Base-by-base conservation (phyloP, 2,888 invertebrate species). In the Bedellia somnulentella region DNA sequence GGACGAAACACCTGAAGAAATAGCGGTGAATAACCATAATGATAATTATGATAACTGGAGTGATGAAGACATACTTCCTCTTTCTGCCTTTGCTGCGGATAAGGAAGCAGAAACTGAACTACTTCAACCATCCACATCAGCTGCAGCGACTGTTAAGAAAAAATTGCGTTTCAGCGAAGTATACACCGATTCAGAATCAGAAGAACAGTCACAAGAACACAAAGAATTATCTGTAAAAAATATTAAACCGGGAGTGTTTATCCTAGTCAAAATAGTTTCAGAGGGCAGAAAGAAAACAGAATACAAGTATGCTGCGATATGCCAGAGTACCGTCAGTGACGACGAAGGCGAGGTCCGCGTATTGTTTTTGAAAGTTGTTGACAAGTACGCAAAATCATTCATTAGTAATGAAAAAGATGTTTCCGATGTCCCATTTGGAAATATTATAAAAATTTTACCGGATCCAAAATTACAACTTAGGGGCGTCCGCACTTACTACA, bases 401-500 rank as follows among this genome's bases (percentile, higher is more conserved):
- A 21, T 21, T 22, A 27, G 16, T 11, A 27, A 27, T 11, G 16
- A 27, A 5, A 9, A 27, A 16, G 27, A 15, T 11, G 16, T 27
- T 27, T 27, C 27, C 17, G 27, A 27, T 27, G 16, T 27, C 27
- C 27, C 27, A 16, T 27, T 27, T 16, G 27, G 15, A 27, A 27
- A 27, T 27, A 27, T 27, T 16, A 2, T 27, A 3, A 27, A 11
- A 27, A 27, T 27, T 27, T 27, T 27, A 27, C 27, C 27, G 27
- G 16, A 27, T 11, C 27, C 27, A 14, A 27, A 10, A 16, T 17
- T 27, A 3, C 8, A 15, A 27, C 15, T 6, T 10, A 15, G 11
- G 27, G 27, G 27, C 11, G 17, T 16, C 27, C 27, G 27, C 16
- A 27, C 3, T 5, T 27, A 16, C 16, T 27, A 27, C 17, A 27